Percentiles rank a stretch among this genome's conserved stretches.
Conservation (phyloP, 2,113 vertebrate genomes). For the Chloroceryle aenea region DNA sequence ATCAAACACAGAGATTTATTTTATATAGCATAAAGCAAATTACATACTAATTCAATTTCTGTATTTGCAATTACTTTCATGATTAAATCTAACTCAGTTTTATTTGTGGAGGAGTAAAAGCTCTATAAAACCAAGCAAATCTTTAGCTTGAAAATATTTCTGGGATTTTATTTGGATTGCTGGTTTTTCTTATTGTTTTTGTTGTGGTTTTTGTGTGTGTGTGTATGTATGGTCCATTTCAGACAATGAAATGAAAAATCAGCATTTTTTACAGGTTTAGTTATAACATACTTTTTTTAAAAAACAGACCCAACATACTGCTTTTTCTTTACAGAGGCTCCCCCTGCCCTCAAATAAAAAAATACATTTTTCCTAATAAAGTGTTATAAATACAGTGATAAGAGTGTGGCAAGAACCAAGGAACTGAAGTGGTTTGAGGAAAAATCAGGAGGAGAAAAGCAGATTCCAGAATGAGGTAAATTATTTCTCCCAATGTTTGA, state of each 20-base stretch:
- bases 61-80: neutral
- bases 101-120: neutral
- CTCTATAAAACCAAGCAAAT: neutral
- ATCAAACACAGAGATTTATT: neutral
- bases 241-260: neutral
- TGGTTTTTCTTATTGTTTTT: neutral
- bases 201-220: neutral
- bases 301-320: fast-evolving
- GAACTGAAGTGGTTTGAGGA: neutral
- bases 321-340: neutral
- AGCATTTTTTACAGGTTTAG: neutral
- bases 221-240: neutral
- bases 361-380: neutral
- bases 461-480: neutral
- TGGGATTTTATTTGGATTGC: neutral
- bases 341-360: neutral
- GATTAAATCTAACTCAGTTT: neutral
- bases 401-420: neutral
- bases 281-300: neutral
- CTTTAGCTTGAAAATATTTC: neutral
- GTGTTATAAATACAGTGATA: neutral
- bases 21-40: neutral
- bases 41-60: neutral
- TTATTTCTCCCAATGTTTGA: fast-evolving
- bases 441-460: neutral